Base-by-base conservation (phyloP, 1,140 invertebrate species). In the Amphibalanus amphitrite region DNA sequence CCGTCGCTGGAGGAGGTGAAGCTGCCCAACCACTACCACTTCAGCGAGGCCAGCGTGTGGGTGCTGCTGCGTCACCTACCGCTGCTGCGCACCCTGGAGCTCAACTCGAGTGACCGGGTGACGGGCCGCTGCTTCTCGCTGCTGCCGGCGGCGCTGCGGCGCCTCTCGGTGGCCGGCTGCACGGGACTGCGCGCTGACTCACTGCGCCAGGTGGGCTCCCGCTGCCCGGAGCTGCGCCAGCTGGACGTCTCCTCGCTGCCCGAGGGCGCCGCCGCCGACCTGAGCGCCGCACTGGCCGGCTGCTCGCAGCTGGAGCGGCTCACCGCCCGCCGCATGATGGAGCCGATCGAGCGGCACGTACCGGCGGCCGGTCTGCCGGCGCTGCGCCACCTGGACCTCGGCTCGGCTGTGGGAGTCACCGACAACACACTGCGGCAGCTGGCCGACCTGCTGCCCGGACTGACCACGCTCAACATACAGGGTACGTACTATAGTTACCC, bases 21-120 rank as follows among this genome's bases (percentile, higher is more conserved):
- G 8, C 65, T 67, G 65, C 65, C 65, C 23, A 15, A 3, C 28
- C 65, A 67, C 65, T 67, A 67, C n/a, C 65, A 67, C 65, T 67
- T 67, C 65, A 67, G 65, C 65, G 65, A 67, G 65, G 20, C 65
- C 10, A 67, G 65, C 65, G 65, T 67, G 65, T 67, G 65, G 65
- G 26, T 67, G 65, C 65, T 67, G 65, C n/a, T 67, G 65, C 65
- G 28, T 8, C n/a, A 67, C 28, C 65, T 67, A 10, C 26, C 26
- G 26, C 17, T 1, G 8, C 65, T 67, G 65, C 65, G 65, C 26
- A 10, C 26, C 3, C 65, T 67, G 3, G 65, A 67, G 3, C 28
- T 67, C 10, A 67, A 67, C 23, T 15, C 26, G 26, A 67, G 65
- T 17, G 26, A 10, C 10, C n/a, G 65, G 10, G 65, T 67, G 26